A percentile compares a stretch with the other conserved stretches of the same genome.
Evolutionary conservation across 2,888 invertebrate species (phyloP).

Genomic region (Tipula vernalis): DNA sequence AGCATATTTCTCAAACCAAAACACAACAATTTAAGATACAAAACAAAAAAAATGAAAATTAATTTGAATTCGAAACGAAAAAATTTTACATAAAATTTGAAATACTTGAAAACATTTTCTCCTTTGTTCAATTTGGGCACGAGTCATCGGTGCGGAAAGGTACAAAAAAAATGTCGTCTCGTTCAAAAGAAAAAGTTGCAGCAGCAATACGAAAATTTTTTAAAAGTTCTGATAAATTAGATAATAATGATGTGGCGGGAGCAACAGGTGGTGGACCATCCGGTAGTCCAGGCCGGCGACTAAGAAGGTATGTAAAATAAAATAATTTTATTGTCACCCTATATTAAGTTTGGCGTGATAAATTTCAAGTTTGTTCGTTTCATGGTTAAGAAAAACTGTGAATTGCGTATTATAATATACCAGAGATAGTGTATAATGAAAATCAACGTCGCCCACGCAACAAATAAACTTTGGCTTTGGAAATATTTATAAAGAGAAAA

Average conservation of each 20-base stretch:
- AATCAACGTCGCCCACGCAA: not conserved
- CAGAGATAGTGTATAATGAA: not conserved
- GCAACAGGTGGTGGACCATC: conserved; percentile 38
- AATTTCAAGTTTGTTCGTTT: no score
- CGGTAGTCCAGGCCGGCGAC: conserved; percentile 46
- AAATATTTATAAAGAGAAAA: not conserved
- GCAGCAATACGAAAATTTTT: conserved; percentile 69
- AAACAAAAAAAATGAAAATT: not conserved
- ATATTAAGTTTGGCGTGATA: no score
- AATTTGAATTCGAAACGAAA: not conserved
- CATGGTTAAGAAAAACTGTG: not conserved
- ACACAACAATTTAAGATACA: not conserved
- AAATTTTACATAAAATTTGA: not conserved
- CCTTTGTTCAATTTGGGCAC: not conserved
- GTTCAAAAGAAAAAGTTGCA: conserved; percentile 70
- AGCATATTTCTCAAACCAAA: not conserved
- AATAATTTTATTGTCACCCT: no score
- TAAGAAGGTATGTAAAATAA: conserved; percentile 19
- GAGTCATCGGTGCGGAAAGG: not conserved
- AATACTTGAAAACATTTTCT: not conserved
- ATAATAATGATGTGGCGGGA: conserved; percentile 42
- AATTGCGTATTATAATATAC: not conserved
- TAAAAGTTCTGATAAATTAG: conserved; percentile 55
- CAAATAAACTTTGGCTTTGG: not conserved
- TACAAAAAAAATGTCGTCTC: conserved; percentile 50